Evolutionary conservation across 2,888 invertebrate genomes (phyloP).

Genomic region (Heliconius cydno): DNA sequence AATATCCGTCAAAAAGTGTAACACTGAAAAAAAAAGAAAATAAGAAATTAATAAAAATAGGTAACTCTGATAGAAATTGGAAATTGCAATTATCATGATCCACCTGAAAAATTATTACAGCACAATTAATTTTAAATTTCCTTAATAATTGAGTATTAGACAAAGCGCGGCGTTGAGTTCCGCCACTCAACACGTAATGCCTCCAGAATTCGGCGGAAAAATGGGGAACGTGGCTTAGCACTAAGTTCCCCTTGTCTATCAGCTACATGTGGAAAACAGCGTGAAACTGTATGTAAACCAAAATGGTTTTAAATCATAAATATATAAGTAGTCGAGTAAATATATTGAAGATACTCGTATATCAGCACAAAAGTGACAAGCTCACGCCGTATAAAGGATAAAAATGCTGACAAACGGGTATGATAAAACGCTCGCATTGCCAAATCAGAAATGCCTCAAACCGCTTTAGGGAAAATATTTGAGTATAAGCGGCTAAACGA

Average conservation of each 20-base stretch:
- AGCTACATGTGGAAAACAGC: too few species aligned
- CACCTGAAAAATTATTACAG: not conserved
- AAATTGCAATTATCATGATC: not conserved
- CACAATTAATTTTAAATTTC: not conserved
- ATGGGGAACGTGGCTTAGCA: too few species aligned
- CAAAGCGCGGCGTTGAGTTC: too few species aligned
- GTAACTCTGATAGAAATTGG: too few species aligned
- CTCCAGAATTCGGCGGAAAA: too few species aligned
- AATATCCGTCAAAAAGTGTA: too few species aligned
- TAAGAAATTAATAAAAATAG: too few species aligned
- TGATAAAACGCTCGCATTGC: slow-evolving; percentile 21
- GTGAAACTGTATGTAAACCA: not conserved
- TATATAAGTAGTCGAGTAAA: slow-evolving; percentile 5
- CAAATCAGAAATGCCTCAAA: slow-evolving; percentile 17
- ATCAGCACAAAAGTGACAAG: slow-evolving; percentile 21
- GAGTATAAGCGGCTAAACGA: not conserved
- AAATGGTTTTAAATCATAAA: slow-evolving; percentile 10
- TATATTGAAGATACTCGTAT: slow-evolving; percentile 20
- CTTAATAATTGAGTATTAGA: not conserved
- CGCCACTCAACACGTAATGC: too few species aligned
- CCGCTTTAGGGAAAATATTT: slow-evolving; percentile 9
- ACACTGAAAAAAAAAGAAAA: too few species aligned
- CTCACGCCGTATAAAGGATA: slow-evolving; percentile 18
- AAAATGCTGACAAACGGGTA: slow-evolving; percentile 26
- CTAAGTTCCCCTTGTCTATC: too few species aligned